These are phyloP conservation scores for Neodiprion pinetum DNA, from an alignment of 1,140 invertebrate species.

Conservation along the genomic window DNA sequence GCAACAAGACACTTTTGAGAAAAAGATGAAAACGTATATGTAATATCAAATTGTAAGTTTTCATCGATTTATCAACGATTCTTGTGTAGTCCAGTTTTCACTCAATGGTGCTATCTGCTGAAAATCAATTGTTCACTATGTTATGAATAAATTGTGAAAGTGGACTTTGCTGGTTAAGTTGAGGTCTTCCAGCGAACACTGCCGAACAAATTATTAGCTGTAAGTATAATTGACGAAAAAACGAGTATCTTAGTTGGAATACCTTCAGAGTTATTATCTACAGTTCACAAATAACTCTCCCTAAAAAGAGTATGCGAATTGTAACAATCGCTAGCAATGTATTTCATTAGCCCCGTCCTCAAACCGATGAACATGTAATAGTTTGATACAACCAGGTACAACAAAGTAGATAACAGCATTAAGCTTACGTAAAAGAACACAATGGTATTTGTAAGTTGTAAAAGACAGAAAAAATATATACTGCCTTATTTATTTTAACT, in stretches of 20 bases:
- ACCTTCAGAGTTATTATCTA: neutral
- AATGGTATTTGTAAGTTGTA: slow-evolving; percentile 16
- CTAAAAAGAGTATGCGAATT: neutral
- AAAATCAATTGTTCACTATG: neutral
- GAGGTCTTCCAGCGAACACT: slow-evolving; percentile 10
- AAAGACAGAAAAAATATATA: slow-evolving; percentile 41
- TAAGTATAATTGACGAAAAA: neutral
- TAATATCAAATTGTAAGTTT: neutral
- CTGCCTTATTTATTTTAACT: slow-evolving; percentile 60
- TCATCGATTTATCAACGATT: too few relatives aligned
- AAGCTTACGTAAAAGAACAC: slow-evolving; percentile 8
- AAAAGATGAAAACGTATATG: neutral
- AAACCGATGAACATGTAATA: slow-evolving; percentile 4
- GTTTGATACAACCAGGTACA: neutral
- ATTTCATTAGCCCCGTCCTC: slow-evolving; percentile 1
- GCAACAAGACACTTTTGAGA: neutral
- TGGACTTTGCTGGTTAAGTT: slow-evolving; percentile 11
- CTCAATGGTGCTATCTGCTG: neutral
- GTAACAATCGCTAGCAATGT: slow-evolving; percentile 5
- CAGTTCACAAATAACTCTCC: neutral
- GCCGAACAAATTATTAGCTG: slow-evolving; percentile 5
- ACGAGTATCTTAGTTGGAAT: neutral
- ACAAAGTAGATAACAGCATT: neutral
- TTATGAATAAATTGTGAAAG: slow-evolving; percentile 1
- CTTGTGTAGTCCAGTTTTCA: neutral